A percentile compares a stretch with the other conserved stretches of the same genome.
Conservation (phyloP, 2,113 vertebrate species). For the Maylandia zebra region DNA sequence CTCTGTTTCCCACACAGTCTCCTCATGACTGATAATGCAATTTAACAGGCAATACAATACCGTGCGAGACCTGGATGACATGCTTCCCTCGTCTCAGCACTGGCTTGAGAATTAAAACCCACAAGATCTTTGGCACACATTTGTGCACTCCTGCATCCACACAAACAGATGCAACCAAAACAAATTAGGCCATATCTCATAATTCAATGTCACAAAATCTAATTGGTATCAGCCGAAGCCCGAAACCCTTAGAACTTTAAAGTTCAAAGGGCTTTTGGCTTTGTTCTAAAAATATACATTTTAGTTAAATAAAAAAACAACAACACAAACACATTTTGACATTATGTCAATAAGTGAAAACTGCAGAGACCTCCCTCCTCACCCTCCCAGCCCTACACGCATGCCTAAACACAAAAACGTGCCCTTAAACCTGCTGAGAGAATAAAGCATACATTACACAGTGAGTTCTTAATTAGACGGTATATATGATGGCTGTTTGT, state of each 20-base stretch:
- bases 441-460: constrained; percentile 32
- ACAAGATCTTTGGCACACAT: constrained; percentile 3
- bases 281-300: constrained; percentile 61
- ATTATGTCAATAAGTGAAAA: constrained; percentile 14
- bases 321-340: background rate
- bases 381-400: background rate
- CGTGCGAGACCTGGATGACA: constrained; percentile 33
- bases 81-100: background rate
- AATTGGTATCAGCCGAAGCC: constrained; percentile 74
- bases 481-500: background rate
- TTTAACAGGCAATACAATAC: constrained; percentile 49
- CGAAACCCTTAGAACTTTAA: constrained; percentile 25
- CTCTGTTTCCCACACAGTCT: constrained; percentile 41
- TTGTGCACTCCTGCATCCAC: background rate
- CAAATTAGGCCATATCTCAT: constrained; percentile 69
- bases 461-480: constrained; percentile 29
- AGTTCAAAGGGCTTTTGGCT: constrained; percentile 2
- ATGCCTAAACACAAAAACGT: background rate
- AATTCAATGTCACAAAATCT: constrained; percentile 81
- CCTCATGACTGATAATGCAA: constrained; percentile 58
- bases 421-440: constrained; percentile 11
- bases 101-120: constrained; percentile 7
- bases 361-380: background rate
- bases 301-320: constrained; percentile 40
- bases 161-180: constrained; percentile 36